These are phyloP conservation scores for Thysanoteuthis rhombus DNA, from an alignment of 2,888 invertebrate species.

Conservation along the genomic window DNA sequence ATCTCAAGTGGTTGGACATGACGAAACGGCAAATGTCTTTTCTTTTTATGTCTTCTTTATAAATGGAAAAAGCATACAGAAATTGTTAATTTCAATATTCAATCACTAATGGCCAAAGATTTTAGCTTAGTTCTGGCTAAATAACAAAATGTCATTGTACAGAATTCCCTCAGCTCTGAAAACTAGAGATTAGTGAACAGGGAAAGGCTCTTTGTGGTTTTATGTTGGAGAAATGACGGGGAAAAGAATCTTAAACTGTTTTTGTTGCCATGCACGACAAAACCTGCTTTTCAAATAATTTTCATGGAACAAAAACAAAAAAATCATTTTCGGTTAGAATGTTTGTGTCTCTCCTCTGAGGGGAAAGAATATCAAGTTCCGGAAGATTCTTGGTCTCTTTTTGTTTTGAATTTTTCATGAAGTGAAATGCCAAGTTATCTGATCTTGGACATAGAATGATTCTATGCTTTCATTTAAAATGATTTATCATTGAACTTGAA, in stretches of 20 bases:
- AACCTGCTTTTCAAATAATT: no score
- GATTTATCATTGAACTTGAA: not conserved
- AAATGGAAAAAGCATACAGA: not conserved
- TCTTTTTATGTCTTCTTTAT: not conserved
- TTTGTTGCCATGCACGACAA: not conserved
- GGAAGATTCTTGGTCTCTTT: not conserved
- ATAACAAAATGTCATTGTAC: not conserved
- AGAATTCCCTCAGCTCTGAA: not conserved
- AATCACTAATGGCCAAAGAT: not conserved
- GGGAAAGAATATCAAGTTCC: not conserved
- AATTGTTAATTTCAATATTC: not conserved
- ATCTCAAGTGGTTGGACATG: not conserved
- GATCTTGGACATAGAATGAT: not conserved
- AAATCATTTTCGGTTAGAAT: not conserved
- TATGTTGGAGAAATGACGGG: not conserved
- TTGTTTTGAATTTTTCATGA: not conserved
- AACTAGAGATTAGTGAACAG: no score
- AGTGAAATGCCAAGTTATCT: not conserved
- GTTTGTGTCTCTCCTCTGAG: not conserved
- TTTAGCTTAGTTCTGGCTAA: not conserved
- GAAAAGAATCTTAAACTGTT: not conserved
- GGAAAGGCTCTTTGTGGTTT: no score
- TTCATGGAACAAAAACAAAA: no score
- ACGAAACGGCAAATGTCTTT: not conserved
- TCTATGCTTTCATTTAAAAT: not conserved